phyloP scores from a whole-genome alignment of 2,113 vertebrate species.

The Thunnus maccoyii region DNA sequence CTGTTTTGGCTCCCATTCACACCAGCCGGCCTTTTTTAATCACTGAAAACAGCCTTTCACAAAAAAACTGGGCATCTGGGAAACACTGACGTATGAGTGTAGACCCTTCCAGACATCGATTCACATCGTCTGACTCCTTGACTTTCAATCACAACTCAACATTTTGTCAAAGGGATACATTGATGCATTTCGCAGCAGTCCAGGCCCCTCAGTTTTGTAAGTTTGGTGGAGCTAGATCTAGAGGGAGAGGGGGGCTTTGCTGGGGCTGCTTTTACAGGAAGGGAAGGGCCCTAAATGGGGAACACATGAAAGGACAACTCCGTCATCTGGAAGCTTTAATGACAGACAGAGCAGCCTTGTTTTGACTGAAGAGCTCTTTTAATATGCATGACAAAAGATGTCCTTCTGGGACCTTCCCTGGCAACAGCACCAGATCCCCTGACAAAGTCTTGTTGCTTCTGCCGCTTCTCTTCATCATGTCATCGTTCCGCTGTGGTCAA shows the following conservation, averaged over 20 bases:
- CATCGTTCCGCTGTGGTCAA: slow-evolving; percentile 33
- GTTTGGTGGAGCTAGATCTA: slow-evolving; percentile 25
- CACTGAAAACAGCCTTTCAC: background rate
- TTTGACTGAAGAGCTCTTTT: slow-evolving; percentile 78
- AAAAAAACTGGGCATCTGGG: background rate
- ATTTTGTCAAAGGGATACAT: slow-evolving; percentile 21
- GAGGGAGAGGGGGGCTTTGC: slow-evolving; percentile 45
- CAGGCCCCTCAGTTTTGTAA: slow-evolving; percentile 14
- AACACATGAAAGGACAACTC: slow-evolving; percentile 76
- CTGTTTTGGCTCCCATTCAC: background rate
- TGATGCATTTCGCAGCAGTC: background rate
- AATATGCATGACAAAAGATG: slow-evolving; percentile 77
- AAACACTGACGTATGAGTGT: no score
- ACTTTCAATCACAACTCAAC: background rate
- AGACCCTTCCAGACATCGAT: background rate
- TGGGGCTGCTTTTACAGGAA: slow-evolving; percentile 66
- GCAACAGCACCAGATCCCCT: slow-evolving; percentile 48
- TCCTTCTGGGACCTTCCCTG: slow-evolving; percentile 51
- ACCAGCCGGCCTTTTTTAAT: background rate
- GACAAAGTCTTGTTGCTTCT: slow-evolving; percentile 49
- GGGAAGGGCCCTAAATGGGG: slow-evolving; percentile 65
- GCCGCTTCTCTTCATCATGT: slow-evolving; percentile 37
- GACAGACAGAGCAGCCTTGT: slow-evolving; percentile 76
- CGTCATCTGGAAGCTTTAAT: slow-evolving; percentile 76
- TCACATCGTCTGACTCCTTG: background rate